phyloP scores from a whole-genome alignment of 2,888 invertebrate genomes.

The Anagyrus pseudococci region DNA sequence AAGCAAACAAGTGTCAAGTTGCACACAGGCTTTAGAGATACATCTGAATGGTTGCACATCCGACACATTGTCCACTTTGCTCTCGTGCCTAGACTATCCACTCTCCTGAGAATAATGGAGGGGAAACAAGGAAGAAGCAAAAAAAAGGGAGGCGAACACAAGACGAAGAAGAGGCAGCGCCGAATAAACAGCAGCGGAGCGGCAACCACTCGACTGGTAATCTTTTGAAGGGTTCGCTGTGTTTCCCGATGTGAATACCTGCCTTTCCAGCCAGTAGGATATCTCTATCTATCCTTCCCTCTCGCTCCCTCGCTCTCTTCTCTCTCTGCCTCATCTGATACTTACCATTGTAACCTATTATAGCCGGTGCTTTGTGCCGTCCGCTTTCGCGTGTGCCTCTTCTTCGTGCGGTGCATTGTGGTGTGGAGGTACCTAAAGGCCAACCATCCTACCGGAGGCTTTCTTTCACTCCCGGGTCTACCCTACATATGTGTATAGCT shows the following conservation, averaged over 20 bases:
- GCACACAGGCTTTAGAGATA: not conserved
- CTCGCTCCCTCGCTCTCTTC: not conserved
- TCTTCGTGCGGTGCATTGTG: not conserved
- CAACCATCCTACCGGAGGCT: too few species aligned
- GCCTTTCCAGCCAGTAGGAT: too few species aligned
- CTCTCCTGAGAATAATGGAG: not conserved
- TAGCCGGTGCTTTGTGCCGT: slow-evolving; percentile 3
- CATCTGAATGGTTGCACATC: not conserved
- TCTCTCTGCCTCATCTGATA: too few species aligned
- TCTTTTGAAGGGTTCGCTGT: slow-evolving; percentile 35
- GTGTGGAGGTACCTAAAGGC: too few species aligned
- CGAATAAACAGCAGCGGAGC: slow-evolving; percentile 24
- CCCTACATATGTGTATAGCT: not conserved
- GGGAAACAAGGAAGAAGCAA: slow-evolving; percentile 11
- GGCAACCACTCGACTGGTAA: slow-evolving; percentile 34
- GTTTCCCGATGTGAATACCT: not conserved
- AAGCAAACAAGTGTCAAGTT: slow-evolving; percentile 35
- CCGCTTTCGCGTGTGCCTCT: not conserved
- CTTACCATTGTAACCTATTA: slow-evolving; percentile 28
- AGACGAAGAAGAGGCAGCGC: slow-evolving; percentile 14
- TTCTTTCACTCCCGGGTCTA: too few species aligned
- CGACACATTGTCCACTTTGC: slow-evolving; percentile 25
- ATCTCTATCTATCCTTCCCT: too few species aligned
- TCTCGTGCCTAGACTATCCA: not conserved
- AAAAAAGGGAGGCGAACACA: not conserved